Conservation (phyloP, 1,140 invertebrate genomes). For the Aricia agestis region DNA sequence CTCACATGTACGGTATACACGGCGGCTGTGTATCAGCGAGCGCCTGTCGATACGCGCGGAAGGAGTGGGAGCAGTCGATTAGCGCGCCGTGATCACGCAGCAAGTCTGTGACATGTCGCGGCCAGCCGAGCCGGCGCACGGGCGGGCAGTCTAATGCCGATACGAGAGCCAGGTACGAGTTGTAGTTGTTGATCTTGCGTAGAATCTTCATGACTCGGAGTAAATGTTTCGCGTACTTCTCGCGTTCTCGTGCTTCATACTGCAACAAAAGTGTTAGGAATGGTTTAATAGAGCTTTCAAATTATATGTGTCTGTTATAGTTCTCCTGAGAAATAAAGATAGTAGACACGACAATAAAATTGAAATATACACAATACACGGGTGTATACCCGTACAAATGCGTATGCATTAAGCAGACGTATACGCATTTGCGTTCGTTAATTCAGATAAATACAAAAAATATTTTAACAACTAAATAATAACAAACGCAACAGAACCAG, state of each 20-base stretch:
- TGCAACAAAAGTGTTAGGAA: constrained; percentile 23
- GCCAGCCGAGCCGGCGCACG: constrained; percentile 95
- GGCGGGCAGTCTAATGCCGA: constrained; percentile 98
- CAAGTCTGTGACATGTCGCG: constrained; percentile 93
- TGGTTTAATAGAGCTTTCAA: neutral
- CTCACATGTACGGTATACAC: constrained; percentile 98
- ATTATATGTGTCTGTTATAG: neutral
- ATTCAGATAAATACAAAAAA: too few relatives aligned
- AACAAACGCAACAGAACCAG: too few relatives aligned
- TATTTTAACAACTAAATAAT: too few relatives aligned
- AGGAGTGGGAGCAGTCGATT: constrained; percentile 97
- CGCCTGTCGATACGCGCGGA: constrained; percentile 95
- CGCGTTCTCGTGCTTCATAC: constrained; percentile 93
- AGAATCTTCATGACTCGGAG: constrained; percentile 99
- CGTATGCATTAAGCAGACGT: too few relatives aligned
- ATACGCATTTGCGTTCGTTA: too few relatives aligned
- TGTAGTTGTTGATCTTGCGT: constrained; percentile 98
- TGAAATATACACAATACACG: too few relatives aligned
- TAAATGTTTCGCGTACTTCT: constrained; percentile 97
- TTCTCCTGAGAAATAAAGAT: too few relatives aligned
- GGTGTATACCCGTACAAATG: too few relatives aligned
- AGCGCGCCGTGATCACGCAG: constrained; percentile 95
- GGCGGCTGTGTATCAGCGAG: constrained; percentile 96
- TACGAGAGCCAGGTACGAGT: constrained; percentile 97
- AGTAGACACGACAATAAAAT: too few relatives aligned